Evolutionary conservation across 35 echinoderm and acorn worm genomes (phyloP).

Genomic region (Lytechinus pictus): DNA sequence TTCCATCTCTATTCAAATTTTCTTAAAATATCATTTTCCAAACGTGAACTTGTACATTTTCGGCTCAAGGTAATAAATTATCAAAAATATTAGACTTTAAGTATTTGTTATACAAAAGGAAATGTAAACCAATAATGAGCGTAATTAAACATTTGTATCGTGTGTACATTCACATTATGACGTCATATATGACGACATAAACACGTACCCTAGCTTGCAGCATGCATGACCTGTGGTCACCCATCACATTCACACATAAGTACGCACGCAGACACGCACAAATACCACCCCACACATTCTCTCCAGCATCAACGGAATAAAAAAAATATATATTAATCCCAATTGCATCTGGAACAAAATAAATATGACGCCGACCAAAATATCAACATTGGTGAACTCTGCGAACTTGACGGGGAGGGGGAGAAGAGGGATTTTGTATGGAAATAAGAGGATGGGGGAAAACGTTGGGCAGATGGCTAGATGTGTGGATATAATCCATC

Average conservation of each 20-base stretch:
- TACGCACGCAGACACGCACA: not conserved
- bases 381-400: constrained; percentile 20
- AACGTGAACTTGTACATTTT: too few relatives aligned
- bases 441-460: not conserved
- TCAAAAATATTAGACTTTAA: too few relatives aligned
- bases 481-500: constrained; percentile 20
- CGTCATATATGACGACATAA: not conserved
- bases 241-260: not conserved
- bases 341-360: not conserved
- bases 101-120: not conserved
- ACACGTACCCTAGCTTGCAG: not conserved
- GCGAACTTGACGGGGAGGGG: not conserved
- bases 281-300: not conserved
- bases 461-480: not conserved
- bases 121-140: not conserved
- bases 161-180: not conserved
- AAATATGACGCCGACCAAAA: constrained; percentile 5
- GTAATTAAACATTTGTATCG: not conserved
- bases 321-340: not conserved
- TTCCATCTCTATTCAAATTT: too few relatives aligned
- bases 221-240: not conserved
- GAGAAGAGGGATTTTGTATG: not conserved
- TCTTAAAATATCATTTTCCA: too few relatives aligned
- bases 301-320: not conserved
- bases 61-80: too few relatives aligned